Evolutionary conservation across 2,888 invertebrate genomes (phyloP).

Genomic region (Elysia crispata): DNA sequence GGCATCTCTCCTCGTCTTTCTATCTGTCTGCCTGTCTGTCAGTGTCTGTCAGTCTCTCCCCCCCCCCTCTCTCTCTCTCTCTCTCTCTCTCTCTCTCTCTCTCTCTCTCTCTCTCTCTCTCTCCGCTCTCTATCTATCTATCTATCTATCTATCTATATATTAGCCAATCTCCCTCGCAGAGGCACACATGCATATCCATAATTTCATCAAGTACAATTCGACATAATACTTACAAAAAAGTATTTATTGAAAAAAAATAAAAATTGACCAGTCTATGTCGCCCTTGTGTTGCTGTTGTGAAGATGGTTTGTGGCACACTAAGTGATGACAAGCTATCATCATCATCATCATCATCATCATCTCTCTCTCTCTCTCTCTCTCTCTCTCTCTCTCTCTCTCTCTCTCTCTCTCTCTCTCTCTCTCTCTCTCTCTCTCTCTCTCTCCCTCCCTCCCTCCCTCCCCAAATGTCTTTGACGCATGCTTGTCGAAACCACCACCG

Average conservation of each 20-base stretch:
- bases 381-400: neutral
- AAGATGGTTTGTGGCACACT: too few species aligned
- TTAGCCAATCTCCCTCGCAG: too few species aligned
- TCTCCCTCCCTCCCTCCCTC: conserved; percentile 4
- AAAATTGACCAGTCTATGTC: too few species aligned
- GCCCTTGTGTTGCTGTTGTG: too few species aligned
- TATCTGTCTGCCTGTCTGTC: conserved; percentile 26
- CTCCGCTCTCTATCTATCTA: conserved; percentile 2
- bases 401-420: neutral
- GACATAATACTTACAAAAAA: too few species aligned
- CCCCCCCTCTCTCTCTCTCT: too few species aligned
- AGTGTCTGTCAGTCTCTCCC: too few species aligned
- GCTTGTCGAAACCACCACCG: too few species aligned
- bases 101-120: conserved; percentile 21
- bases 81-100: too few species aligned
- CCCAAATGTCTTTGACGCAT: neutral
- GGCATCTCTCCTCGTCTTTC: conserved; percentile 29
- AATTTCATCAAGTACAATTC: too few species aligned
- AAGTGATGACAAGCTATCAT: neutral
- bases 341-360: neutral
- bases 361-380: neutral
- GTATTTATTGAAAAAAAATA: too few species aligned
- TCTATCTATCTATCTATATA: neutral
- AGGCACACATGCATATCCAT: too few species aligned
- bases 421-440: conserved; percentile 1